These are phyloP conservation scores for Amphiprion clarkii DNA, from an alignment of 2,797 vertebrate genomes.

Conservation along the genomic window DNA sequence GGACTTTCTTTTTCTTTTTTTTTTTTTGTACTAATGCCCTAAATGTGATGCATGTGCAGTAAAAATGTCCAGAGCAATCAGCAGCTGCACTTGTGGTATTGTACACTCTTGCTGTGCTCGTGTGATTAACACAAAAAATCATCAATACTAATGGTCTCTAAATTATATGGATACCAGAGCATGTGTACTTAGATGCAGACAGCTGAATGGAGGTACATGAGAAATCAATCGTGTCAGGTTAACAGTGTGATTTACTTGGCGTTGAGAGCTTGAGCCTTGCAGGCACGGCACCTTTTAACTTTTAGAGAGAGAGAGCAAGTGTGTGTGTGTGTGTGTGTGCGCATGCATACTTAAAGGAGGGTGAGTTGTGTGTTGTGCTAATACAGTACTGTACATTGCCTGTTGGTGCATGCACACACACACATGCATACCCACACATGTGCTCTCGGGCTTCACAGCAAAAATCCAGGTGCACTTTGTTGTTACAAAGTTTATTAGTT, in stretches of 20 bases:
- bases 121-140: conserved; percentile 63
- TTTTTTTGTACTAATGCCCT: conserved; percentile 24
- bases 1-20: conserved; percentile 32
- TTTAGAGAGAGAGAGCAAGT: conserved; percentile 37
- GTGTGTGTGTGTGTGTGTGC: conserved; percentile 5
- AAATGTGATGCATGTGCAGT: conserved; percentile 56
- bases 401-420: conserved; percentile 61
- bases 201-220: conserved; percentile 64
- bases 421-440: conserved; percentile 19
- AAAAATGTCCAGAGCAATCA: conserved; percentile 55
- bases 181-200: conserved; percentile 54
- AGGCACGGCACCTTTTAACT: conserved; percentile 79
- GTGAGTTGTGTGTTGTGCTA: conserved; percentile 13
- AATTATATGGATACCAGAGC: conserved; percentile 51
- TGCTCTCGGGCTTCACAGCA: conserved; percentile 45
- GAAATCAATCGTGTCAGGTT: conserved; percentile 77
- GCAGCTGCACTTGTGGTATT: conserved; percentile 39
- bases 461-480: conserved; percentile 82
- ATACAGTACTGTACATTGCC: conserved; percentile 59
- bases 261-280: conserved; percentile 77
- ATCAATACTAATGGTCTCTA: conserved; percentile 66
- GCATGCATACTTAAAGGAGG: not conserved
- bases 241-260: conserved; percentile 77
- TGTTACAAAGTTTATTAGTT: conserved; percentile 78
- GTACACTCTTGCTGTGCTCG: conserved; percentile 15